These are phyloP conservation scores for Yasuhikotakia modesta DNA, from an alignment of 2,797 vertebrate genomes.

Conservation along the genomic window DNA sequence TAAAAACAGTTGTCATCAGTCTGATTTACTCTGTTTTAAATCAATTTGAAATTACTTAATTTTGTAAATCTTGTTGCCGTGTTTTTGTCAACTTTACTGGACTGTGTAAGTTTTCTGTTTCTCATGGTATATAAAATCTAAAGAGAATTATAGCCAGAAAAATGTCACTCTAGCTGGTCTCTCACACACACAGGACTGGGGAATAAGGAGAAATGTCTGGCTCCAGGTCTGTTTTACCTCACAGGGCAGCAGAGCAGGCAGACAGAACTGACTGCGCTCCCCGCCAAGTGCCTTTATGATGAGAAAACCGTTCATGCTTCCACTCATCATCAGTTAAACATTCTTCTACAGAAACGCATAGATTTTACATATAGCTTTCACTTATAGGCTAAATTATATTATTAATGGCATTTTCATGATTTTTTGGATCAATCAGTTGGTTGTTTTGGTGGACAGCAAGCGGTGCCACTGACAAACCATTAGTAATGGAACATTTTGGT, in stretches of 20 bases:
- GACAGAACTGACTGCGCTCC: too few species aligned
- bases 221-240: conserved; percentile 40
- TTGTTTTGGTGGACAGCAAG: not conserved
- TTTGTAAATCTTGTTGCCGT: not conserved
- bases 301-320: too few species aligned
- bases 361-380: not conserved
- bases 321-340: too few species aligned
- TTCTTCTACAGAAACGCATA: too few species aligned
- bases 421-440: too few species aligned
- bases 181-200: not conserved
- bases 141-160: not conserved
- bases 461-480: not conserved
- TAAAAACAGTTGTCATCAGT: too few species aligned
- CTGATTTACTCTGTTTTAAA: not conserved
- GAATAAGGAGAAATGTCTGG: conserved; percentile 37
- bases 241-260: not conserved
- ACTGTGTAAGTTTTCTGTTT: not conserved
- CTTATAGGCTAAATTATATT: not conserved
- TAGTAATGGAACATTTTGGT: too few species aligned
- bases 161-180: not conserved
- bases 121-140: not conserved
- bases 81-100: too few species aligned
- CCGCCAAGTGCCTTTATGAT: too few species aligned
- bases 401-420: too few species aligned
- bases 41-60: not conserved